Conservation (phyloP, 2,113 vertebrate genomes). For the Gnathonemus echidnorhynchus region DNA sequence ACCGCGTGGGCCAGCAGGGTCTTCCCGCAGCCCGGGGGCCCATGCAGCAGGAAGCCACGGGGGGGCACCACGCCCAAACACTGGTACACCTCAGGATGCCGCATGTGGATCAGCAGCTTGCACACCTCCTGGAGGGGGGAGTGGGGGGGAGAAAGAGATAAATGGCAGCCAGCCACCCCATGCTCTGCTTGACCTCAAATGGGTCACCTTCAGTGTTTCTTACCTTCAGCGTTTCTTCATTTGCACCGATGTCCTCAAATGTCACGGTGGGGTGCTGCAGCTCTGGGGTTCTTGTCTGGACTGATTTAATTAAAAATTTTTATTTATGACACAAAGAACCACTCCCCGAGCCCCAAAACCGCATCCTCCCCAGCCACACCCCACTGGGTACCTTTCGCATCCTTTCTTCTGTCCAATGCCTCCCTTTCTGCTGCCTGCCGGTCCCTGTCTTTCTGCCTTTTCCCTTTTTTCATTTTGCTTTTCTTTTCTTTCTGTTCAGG, state of each 20-base stretch:
- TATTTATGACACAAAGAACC: background rate
- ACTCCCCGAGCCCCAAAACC: background rate
- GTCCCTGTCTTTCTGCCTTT: slow-evolving; percentile 48
- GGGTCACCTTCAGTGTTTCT: background rate
- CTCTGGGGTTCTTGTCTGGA: slow-evolving; percentile 53
- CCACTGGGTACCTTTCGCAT: background rate
- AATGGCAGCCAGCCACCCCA: background rate
- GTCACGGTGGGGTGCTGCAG: slow-evolving; percentile 68
- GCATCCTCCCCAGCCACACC: background rate
- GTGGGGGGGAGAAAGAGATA: background rate
- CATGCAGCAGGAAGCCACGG: slow-evolving; percentile 85
- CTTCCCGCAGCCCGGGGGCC: slow-evolving; percentile 93
- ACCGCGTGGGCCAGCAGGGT: slow-evolving; percentile 88
- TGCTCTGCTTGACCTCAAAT: background rate
- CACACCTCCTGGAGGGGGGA: slow-evolving; percentile 75
- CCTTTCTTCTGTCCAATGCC: slow-evolving; percentile 40
- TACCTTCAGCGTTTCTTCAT: slow-evolving; percentile 77
- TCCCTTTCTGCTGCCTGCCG: slow-evolving; percentile 51
- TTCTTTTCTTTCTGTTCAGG: slow-evolving; percentile 52
- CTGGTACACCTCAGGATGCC: slow-evolving; percentile 85
- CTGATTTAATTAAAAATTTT: slow-evolving; percentile 39
- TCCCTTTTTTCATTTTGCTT: slow-evolving; percentile 47
- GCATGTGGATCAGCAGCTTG: slow-evolving; percentile 84
- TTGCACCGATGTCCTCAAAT: slow-evolving; percentile 89
- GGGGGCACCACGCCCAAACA: slow-evolving; percentile 82